Conservation (phyloP, 2,113 vertebrate species). For the Barnardius zonarius region DNA sequence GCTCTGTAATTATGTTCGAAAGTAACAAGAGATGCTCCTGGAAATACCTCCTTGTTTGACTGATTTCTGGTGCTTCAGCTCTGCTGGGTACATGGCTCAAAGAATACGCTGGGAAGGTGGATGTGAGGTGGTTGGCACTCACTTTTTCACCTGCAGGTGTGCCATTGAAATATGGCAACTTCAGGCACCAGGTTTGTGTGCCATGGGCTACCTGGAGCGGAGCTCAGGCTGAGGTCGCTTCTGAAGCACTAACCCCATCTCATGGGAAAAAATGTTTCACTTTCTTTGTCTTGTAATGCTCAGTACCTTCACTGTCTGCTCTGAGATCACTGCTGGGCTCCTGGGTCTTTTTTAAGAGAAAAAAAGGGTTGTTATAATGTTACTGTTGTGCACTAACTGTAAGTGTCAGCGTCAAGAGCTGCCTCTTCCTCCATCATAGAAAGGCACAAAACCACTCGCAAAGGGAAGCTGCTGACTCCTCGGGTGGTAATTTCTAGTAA, state of each 20-base stretch:
- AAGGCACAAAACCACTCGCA: conserved; percentile 5
- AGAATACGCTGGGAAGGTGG: neutral
- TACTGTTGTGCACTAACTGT: neutral
- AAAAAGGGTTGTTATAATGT: neutral
- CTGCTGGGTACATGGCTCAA: neutral
- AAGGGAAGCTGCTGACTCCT: conserved; percentile 8
- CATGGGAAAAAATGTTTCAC: neutral
- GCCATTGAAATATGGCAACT: neutral
- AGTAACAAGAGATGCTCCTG: neutral
- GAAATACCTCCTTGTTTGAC: neutral
- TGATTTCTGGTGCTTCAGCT: neutral
- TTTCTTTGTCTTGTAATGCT: neutral
- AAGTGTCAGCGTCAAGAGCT: neutral
- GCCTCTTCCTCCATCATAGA: neutral
- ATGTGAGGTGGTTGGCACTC: neutral
- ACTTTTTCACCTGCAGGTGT: fast-evolving
- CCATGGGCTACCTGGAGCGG: neutral
- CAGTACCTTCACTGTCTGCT: neutral
- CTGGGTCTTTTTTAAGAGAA: neutral
- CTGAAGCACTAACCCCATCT: fast-evolving
- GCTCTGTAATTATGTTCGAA: neutral
- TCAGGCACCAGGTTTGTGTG: neutral
- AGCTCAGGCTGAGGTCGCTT: neutral
- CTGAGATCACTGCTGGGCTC: neutral
- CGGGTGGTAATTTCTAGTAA: conserved; percentile 73